Base-by-base conservation (phyloP, 2,888 invertebrate species). In the Cataglyphis altisquamis region DNA sequence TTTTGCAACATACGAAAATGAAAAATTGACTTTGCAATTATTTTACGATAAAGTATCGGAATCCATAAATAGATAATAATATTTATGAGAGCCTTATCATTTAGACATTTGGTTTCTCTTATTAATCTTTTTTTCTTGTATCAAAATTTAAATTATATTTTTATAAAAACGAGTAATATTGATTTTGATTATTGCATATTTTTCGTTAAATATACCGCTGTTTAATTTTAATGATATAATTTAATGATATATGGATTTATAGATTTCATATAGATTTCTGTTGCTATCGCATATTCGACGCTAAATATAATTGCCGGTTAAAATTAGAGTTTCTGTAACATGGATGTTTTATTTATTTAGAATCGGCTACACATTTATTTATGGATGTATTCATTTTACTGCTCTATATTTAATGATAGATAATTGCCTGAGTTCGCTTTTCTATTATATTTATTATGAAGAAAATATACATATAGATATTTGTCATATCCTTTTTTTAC, bases 1-100 rank as follows among this genome's bases (percentile, higher is more conserved):
- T 77, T 77, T 77, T 29, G 12, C 39, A 29, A n/a, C 15, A 10
- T 45, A 18, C 10, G n/a, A 15, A 74, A 75, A 36, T 66, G 36
- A 64, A 66, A 36, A 64, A 75, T 41, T 72, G 45, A 64, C 32
- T 74, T 63, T 15, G 15, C 45, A 32, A 29, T 4, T 29, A 29
- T 73, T 21, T 63, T 32, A 12, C 21, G 32, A 57, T 21, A 25
- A 73, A 8, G 12, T 18, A 29, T 41, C 73, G 25, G 39, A 25
- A n/a, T n/a, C 12, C 15, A 36, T 21, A 39, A 55, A 9, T 72
- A 57, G 52, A 57, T 72, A 48, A 55, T 72, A 32, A 5, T 36
- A 10, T 72, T 72, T 39, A 0, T 1, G 15, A 45, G 15, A 72
- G 2, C 3, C 41, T 45, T 18, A 18, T 1, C 36, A 55, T 0